Conservation (phyloP, 1,140 invertebrate species). For the Pogonomyrmex barbatus region DNA sequence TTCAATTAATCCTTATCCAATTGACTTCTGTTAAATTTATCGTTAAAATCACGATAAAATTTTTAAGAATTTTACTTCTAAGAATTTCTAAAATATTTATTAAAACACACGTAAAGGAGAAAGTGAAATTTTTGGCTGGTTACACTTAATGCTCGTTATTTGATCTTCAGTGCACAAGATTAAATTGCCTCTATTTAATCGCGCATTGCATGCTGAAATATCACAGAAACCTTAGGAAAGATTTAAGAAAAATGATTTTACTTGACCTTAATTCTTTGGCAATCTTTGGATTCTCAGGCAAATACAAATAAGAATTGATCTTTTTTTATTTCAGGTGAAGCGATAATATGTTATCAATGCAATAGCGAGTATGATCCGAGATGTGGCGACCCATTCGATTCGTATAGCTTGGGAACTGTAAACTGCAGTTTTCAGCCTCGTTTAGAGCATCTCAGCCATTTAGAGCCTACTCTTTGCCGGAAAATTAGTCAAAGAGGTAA, state of each 20-base stretch:
- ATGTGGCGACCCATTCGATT: constrained; percentile 94
- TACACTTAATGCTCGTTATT: background rate
- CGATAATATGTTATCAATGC: constrained; percentile 92
- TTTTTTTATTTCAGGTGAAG: constrained; percentile 83
- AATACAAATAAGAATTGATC: background rate
- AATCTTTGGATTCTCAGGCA: background rate
- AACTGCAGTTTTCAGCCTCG: constrained; percentile 92
- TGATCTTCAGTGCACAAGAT: background rate
- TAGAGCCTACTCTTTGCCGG: constrained; percentile 91
- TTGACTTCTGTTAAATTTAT: constrained; percentile 1
- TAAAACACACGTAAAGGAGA: background rate
- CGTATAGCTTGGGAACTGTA: constrained; percentile 92
- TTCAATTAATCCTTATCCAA: background rate
- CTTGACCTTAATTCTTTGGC: background rate
- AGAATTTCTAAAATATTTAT: background rate
- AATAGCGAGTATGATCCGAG: constrained; percentile 94
- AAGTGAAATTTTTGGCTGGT: background rate
- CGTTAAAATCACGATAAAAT: background rate
- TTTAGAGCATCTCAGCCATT: constrained; percentile 89
- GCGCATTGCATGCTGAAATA: background rate
- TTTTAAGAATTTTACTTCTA: background rate
- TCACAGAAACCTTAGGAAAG: background rate
- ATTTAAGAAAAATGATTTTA: background rate
- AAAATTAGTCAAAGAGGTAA: constrained; percentile 92
- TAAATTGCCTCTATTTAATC: background rate